Evolutionary conservation across 2,113 vertebrate species (phyloP).

Genomic region (Vulpes ferrilata): DNA sequence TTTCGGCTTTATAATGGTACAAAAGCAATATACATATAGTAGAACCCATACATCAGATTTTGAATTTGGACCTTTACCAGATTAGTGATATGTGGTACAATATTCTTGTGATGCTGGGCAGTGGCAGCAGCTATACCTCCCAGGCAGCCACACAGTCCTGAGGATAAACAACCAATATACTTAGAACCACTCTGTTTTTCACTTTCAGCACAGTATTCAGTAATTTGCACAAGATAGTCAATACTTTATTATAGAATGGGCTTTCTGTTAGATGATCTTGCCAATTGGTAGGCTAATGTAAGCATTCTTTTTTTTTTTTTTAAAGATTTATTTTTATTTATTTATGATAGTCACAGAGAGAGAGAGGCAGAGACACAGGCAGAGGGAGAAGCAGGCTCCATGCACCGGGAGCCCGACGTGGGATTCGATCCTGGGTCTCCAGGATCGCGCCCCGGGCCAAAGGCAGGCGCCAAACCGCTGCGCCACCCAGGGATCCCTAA

Average conservation of each 20-base stretch:
- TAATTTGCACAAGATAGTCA: not conserved
- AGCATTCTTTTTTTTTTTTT: not conserved
- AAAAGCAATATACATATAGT: not conserved
- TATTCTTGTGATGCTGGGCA: not conserved
- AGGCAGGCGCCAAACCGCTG: too few species aligned
- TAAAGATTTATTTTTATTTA: too few species aligned
- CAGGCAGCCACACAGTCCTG: not conserved
- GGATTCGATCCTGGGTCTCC: too few species aligned
- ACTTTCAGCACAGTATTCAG: not conserved
- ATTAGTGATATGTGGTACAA: not conserved
- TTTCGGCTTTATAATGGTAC: not conserved
- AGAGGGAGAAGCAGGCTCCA: too few species aligned
- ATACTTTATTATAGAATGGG: not conserved
- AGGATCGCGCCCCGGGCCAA: too few species aligned
- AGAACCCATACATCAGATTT: not conserved
- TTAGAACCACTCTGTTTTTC: not conserved
- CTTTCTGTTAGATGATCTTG: not conserved
- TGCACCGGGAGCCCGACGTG: too few species aligned
- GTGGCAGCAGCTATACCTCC: not conserved
- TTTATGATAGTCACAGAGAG: too few species aligned
- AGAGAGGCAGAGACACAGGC: too few species aligned
- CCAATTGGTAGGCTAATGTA: not conserved
- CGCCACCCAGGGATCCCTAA: not conserved
- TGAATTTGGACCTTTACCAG: not conserved
- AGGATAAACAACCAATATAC: not conserved